Evolutionary conservation across 2,888 invertebrate species (phyloP), one percentile per base, ranked within the genome.

Genomic region (Blomia tropicalis): DNA sequence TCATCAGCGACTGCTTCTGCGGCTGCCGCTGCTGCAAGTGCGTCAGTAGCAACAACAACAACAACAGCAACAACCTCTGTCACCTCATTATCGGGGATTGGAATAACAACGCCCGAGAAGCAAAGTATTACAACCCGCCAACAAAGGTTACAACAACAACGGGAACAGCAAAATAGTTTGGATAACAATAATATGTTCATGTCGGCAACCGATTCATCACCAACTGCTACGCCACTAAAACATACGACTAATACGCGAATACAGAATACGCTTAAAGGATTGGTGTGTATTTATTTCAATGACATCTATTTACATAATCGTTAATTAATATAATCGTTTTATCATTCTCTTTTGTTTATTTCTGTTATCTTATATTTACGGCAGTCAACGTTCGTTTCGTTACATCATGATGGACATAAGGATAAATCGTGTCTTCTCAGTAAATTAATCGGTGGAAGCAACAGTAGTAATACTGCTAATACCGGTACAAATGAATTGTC

Each of bases 351-450:
- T 44, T 4, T 47, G 2, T 30, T 60, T 1, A 43, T 11, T 44
- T 25, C n/a, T 59, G 25, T 27, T n/a, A 23, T 30, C n/a, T 43
- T 41, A 43, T 22, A 1, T 11, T 53, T 17, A 11, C n/a, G n/a
- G n/a, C 41, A 67, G 69, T 64, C 68, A 60, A 66, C 67, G 31
- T 69, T 68, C 64, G 66, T 69, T 17, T 64, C 66, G 5, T 66
- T 66, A 19, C 68, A 69, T 59, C 69, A 68, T 61, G 67, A 67
- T 29, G 60, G 59, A 36, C 66, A 66, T 43, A 66, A 64, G 56
- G 68, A 69, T 63, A 64, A 64, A 30, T 62, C 63, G 14, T 68
- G 69, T 58, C 43, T 30, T 22, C 17, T 59, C 2, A 19, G 17
- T 27, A 29, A 2, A 25, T 30, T 51, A 51, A 51, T 17, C 17